Evolutionary conservation across 1,140 invertebrate species (phyloP).

Genomic region (Drosophila nasuta): DNA sequence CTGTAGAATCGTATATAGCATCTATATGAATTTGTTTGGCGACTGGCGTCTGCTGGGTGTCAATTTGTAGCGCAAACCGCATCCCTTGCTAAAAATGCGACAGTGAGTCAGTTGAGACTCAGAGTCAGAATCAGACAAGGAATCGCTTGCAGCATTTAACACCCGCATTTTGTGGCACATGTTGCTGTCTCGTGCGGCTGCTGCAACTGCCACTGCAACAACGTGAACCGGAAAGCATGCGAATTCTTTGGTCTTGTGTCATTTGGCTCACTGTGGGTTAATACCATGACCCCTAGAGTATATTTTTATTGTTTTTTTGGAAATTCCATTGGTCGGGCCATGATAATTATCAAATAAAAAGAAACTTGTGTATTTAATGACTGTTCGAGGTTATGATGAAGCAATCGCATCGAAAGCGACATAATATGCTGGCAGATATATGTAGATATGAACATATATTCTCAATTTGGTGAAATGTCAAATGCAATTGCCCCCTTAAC

Average conservation of each 20-base stretch:
- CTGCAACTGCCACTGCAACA: constrained; percentile 16
- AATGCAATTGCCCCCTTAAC: constrained; percentile 34
- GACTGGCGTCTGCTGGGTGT: constrained; percentile 76
- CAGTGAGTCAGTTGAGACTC: constrained; percentile 42
- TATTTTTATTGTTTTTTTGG: neutral
- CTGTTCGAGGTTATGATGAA: neutral
- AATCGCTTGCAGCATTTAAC: constrained; percentile 27
- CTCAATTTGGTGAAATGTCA: constrained; percentile 24
- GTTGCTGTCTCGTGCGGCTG: constrained; percentile 35
- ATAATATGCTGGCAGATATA: neutral
- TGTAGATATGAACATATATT: neutral
- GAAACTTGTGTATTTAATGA: neutral
- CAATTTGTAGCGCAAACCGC: constrained; percentile 61
- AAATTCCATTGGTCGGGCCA: neutral
- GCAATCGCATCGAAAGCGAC: neutral
- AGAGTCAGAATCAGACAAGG: neutral
- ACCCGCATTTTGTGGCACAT: constrained; percentile 48
- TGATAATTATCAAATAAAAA: neutral
- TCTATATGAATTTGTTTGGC: constrained; percentile 23
- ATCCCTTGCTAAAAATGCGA: constrained; percentile 25
- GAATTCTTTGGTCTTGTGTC: constrained; percentile 34
- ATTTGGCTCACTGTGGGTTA: constrained; percentile 9
- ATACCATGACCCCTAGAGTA: neutral
- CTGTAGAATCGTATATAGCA: neutral
- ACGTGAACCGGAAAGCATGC: constrained; percentile 38